Evolutionary conservation across 2,888 invertebrate genomes (phyloP).

Genomic region (Zaprionus obscuricornis): DNA sequence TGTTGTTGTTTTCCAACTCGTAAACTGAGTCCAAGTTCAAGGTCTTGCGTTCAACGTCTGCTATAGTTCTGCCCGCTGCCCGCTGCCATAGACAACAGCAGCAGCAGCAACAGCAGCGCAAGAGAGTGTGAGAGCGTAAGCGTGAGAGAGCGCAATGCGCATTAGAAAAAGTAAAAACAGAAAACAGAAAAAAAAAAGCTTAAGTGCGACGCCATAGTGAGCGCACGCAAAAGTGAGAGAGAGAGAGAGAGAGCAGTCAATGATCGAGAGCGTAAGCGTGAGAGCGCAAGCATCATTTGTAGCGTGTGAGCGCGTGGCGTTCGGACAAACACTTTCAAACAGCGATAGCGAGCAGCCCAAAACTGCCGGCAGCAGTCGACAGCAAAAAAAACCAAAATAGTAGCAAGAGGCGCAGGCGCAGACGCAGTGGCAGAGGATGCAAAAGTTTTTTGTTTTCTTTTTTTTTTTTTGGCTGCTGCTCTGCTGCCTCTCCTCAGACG

Average conservation of each 20-base stretch:
- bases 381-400: conserved; percentile 34
- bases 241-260: neutral
- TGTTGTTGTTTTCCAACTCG: conserved; percentile 43
- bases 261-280: conserved; percentile 4
- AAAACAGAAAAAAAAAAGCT: conserved; percentile 33
- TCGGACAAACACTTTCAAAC: conserved; percentile 61
- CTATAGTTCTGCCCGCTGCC: conserved; percentile 20
- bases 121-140: conserved; percentile 21
- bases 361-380: conserved; percentile 9
- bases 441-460: too few relatives aligned
- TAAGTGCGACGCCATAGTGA: too few relatives aligned
- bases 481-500: too few relatives aligned
- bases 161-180: conserved; percentile 46
- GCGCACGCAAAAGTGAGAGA: too few relatives aligned
- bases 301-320: conserved; percentile 43
- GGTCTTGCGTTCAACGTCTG: conserved; percentile 75
- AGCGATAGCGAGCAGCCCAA: conserved; percentile 13
- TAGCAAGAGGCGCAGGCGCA: conserved; percentile 37
- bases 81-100: conserved; percentile 2
- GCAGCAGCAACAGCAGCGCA: conserved; percentile 20
- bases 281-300: too few relatives aligned
- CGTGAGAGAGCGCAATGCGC: conserved; percentile 28
- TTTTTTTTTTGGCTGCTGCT: too few relatives aligned
- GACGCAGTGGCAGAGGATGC: conserved; percentile 8
- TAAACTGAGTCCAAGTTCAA: conserved; percentile 81